A percentile compares a stretch with the other conserved stretches of the same genome.
Conservation (phyloP, 2,113 vertebrate species). For the Speoplatyrhinus poulsoni region DNA sequence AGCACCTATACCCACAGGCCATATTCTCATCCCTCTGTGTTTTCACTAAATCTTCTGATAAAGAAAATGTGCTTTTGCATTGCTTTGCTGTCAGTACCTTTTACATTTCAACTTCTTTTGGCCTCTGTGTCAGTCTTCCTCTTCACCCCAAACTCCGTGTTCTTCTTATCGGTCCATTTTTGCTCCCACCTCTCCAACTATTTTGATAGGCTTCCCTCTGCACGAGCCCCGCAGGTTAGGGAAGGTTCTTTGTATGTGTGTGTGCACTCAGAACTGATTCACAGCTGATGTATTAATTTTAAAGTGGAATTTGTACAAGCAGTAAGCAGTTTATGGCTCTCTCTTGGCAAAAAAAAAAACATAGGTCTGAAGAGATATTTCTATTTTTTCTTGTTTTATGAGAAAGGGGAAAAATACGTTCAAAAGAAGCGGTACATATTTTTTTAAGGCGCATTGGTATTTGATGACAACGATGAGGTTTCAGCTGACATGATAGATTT, state of each 20-base stretch:
- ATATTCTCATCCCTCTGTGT: neutral
- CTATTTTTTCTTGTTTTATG: slow-evolving; percentile 65
- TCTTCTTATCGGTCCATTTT: too few species aligned
- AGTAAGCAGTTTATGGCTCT: slow-evolving; percentile 31
- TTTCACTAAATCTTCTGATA: slow-evolving; percentile 13
- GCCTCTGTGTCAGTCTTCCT: neutral
- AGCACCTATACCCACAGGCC: neutral
- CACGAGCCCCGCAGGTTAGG: slow-evolving; percentile 2
- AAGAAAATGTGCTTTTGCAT: slow-evolving; percentile 20
- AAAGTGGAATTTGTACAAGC: slow-evolving; percentile 20
- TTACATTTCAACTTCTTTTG: slow-evolving; percentile 22
- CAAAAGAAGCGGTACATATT: slow-evolving; percentile 61
- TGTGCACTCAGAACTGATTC: slow-evolving; percentile 12
- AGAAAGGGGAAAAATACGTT: slow-evolving; percentile 42
- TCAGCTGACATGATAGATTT: slow-evolving; percentile 41
- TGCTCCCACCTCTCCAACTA: neutral
- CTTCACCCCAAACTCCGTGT: too few species aligned
- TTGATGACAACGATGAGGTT: slow-evolving; percentile 42
- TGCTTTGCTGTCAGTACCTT: slow-evolving; percentile 3
- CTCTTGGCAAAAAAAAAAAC: slow-evolving; percentile 34
- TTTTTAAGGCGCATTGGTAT: slow-evolving; percentile 68
- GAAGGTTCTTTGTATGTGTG: slow-evolving; percentile 21
- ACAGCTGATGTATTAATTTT: slow-evolving; percentile 8
- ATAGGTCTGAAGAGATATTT: slow-evolving; percentile 37
- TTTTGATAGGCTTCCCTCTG: neutral